phyloP scores from a whole-genome alignment of 1,140 invertebrate species.

The Dinothrombium tinctorium region DNA sequence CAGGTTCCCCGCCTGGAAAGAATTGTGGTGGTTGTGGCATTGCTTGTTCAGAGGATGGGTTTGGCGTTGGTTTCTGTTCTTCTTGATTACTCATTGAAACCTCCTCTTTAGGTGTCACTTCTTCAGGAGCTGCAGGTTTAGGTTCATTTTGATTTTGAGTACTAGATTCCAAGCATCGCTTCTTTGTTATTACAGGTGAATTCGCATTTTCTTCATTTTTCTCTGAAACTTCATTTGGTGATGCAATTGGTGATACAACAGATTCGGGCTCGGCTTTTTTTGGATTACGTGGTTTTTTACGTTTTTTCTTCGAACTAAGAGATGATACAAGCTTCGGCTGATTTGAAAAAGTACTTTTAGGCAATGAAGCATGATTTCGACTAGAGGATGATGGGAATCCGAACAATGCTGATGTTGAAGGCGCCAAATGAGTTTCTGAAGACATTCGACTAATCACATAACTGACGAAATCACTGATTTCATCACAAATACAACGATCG shows the following conservation, averaged over 20 bases:
- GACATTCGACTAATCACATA: neutral
- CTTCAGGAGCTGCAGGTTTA: neutral
- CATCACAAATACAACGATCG: conserved; percentile 37
- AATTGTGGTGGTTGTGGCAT: neutral
- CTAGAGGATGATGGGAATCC: neutral
- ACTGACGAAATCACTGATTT: conserved; percentile 13
- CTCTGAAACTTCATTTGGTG: too few species aligned
- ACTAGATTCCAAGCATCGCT: too few species aligned
- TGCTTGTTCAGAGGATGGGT: neutral
- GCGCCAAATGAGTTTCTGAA: conserved; percentile 1
- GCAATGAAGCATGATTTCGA: neutral
- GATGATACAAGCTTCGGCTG: neutral
- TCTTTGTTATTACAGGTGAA: too few species aligned
- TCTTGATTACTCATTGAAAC: neutral
- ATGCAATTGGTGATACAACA: neutral
- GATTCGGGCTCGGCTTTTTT: neutral
- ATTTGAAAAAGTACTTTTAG: neutral
- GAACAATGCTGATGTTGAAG: neutral
- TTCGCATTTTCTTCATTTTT: too few species aligned
- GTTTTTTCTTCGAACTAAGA: too few species aligned
- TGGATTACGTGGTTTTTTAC: too few species aligned
- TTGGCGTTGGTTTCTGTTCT: neutral
- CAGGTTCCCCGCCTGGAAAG: too few species aligned
- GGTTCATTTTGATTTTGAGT: too few species aligned
- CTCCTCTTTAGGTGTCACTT: neutral